These are phyloP conservation scores for Parus major DNA, from an alignment of 2,113 vertebrate species.

Conservation along the genomic window DNA sequence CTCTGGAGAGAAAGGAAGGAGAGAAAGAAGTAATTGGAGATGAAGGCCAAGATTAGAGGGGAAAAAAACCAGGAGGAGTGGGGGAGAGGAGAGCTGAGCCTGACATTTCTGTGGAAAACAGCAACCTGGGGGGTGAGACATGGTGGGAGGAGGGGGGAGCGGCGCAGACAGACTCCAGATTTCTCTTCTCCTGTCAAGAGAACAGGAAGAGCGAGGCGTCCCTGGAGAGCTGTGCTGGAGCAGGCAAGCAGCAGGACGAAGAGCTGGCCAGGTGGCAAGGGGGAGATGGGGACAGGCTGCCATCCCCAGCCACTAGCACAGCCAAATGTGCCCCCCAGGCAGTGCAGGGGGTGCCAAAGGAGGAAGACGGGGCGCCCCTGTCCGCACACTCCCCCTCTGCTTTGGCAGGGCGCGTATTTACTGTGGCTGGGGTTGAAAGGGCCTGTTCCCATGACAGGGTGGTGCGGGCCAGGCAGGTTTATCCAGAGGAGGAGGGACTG, in stretches of 20 bases:
- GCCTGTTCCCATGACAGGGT: constrained; percentile 55
- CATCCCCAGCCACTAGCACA: neutral
- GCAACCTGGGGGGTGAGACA: constrained; percentile 54
- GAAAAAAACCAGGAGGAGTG: neutral
- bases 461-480: constrained; percentile 69
- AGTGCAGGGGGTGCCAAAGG: neutral
- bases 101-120: constrained; percentile 61
- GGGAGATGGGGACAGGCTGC: neutral
- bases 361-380: neutral
- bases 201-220: constrained; percentile 49
- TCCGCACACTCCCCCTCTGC: neutral
- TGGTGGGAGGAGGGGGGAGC: constrained; percentile 19
- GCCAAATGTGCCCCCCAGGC: neutral
- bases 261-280: constrained; percentile 7
- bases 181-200: constrained; percentile 44
- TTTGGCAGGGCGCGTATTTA: constrained; percentile 42
- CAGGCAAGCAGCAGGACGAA: neutral
- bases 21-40: constrained; percentile 46
- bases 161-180: constrained; percentile 40
- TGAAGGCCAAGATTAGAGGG: constrained; percentile 18
- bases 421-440: constrained; percentile 53
- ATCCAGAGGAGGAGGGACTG: constrained; percentile 64
- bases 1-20: constrained; percentile 76
- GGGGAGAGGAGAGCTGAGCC: constrained; percentile 7
- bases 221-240: neutral